Base-by-base conservation (phyloP, 2,113 vertebrate species). In the Apistogramma diplotaenia region DNA sequence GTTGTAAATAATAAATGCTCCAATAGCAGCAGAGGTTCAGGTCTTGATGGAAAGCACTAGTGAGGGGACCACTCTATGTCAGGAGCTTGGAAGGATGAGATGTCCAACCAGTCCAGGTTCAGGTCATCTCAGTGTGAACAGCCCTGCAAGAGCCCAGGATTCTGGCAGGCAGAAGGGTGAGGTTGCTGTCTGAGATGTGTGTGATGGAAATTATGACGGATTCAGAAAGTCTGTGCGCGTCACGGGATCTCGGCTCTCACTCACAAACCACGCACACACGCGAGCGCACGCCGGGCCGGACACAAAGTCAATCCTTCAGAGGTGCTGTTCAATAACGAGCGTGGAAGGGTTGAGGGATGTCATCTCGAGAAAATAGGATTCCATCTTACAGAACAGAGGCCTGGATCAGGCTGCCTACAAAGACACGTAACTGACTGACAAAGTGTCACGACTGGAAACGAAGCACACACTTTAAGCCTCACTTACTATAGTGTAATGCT, bases 271-370 rank as follows among this genome's bases (percentile, higher is more conserved):
- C 12, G 3, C 25, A 27, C 29, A 16, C 78, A 80, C 31, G 13
- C 18, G 5, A 40, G 13, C 6, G 11, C 1, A 46, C 15, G 53
- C 37, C 57, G 13, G 61, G 29, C 19, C 7, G 1, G 83, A 87
- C 85, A 83, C 60, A 83, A 85, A 92, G 89, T 87, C 93, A 78
- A 91, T 92, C 81, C 62, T 77, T 55, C 61, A 80, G 65, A 10
- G 0, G 31, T 31, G 81, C 80, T 84, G 85, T 59, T 90, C 78
- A 78, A 85, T 87, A 92, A 87, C 54, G 82, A 62, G 85, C 78
- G 15, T 67, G 70, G 70, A 78, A 86, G 25, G 46, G 80, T 8
- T 81, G 78, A 88, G 58, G 56, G 59, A 85, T 84, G 82, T 79
- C 85, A 82, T 89, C 56, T 59, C 21, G 40, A 78, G 74, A 84